phyloP scores from a whole-genome alignment of 1,140 invertebrate genomes.

The Megalopta genalis region DNA sequence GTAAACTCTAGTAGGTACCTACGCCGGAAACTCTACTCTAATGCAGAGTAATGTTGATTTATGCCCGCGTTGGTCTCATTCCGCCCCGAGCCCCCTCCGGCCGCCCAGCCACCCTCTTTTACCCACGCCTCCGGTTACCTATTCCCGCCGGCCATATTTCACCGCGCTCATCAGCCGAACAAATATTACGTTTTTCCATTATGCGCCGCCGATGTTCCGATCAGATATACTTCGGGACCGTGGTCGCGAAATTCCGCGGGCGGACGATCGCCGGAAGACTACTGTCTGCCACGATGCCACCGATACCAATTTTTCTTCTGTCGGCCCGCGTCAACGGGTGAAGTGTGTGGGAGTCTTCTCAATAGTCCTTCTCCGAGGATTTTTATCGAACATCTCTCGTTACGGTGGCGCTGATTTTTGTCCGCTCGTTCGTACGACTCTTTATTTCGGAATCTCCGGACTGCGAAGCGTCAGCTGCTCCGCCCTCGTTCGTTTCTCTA shows the following conservation, averaged over 20 bases:
- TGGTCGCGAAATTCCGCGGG: not conserved
- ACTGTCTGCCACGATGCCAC: not conserved
- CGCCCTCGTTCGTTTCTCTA: too few relatives aligned
- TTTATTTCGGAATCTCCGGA: too few relatives aligned
- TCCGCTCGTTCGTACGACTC: too few relatives aligned
- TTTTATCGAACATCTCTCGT: not conserved
- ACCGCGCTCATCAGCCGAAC: constrained; percentile 41
- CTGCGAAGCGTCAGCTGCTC: too few relatives aligned
- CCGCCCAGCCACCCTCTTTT: constrained; percentile 36
- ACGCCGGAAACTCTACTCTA: constrained; percentile 75
- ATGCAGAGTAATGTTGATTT: constrained; percentile 81
- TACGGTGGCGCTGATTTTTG: too few relatives aligned
- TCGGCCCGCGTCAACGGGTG: too few relatives aligned
- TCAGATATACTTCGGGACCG: constrained; percentile 25
- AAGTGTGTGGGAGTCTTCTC: not conserved
- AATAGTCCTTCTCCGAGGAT: not conserved
- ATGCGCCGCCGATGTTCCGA: constrained; percentile 16
- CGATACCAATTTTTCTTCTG: not conserved
- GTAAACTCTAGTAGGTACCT: constrained; percentile 75
- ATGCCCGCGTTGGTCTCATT: constrained; percentile 69
- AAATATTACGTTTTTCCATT: constrained; percentile 55
- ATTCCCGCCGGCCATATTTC: constrained; percentile 64
- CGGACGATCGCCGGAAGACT: constrained; percentile 30
- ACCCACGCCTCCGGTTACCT: constrained; percentile 39
- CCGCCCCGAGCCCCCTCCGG: constrained; percentile 36